Evolutionary conservation across 2,113 vertebrate genomes (phyloP).

Genomic region (Leucopternis melanops): DNA sequence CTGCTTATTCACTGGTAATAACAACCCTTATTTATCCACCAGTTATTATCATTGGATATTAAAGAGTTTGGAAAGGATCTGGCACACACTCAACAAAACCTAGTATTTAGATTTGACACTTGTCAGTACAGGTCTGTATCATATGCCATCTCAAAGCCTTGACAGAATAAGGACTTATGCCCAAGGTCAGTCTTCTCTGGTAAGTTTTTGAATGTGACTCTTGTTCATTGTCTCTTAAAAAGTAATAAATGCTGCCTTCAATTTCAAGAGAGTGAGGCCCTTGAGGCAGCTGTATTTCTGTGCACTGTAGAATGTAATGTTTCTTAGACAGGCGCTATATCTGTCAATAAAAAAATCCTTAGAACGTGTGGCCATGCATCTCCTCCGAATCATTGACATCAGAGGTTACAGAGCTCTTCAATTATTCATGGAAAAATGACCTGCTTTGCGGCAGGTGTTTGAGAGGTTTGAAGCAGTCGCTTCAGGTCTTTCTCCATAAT

Average conservation of each 20-base stretch:
- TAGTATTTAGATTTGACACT: not conserved
- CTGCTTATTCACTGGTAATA: not conserved
- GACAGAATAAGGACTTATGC: slow-evolving; percentile 22
- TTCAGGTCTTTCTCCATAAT: not conserved
- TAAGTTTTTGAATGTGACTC: not conserved
- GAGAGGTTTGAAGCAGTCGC: not conserved
- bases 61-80: not conserved
- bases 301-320: not conserved
- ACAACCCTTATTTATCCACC: not conserved
- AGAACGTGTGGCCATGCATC: not conserved
- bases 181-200: slow-evolving; percentile 6
- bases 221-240: not conserved
- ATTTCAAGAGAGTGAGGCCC: not conserved
- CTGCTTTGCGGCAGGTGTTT: not conserved
- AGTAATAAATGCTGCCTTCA: not conserved
- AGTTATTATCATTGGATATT: not conserved
- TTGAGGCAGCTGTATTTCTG: not conserved
- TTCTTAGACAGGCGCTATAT: not conserved
- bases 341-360: not conserved
- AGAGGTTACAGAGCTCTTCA: not conserved
- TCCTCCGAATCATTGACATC: not conserved
- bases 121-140: slow-evolving; percentile 21
- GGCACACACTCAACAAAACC: not conserved
- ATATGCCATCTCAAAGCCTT: not conserved
- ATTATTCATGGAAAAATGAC: not conserved